Percentiles rank a stretch among this genome's conserved stretches.
Evolutionary conservation across 2,113 vertebrate genomes (phyloP).

Genomic region (Heteronetta atricapilla): DNA sequence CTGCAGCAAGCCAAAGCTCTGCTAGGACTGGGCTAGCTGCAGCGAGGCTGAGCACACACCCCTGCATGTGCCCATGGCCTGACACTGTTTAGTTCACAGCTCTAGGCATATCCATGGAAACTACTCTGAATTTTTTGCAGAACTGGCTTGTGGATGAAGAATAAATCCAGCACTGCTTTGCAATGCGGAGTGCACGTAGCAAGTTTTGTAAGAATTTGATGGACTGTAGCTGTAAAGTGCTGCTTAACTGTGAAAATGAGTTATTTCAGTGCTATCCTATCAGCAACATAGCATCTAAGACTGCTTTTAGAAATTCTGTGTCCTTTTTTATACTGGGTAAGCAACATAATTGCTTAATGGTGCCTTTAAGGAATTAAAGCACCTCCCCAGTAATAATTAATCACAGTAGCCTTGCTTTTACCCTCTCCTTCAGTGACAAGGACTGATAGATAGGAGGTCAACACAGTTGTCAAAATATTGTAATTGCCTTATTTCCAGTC

Average conservation of each 20-base stretch:
- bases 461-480: rapidly evolving
- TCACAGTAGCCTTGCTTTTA: neutral
- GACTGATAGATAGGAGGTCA: neutral
- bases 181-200: neutral
- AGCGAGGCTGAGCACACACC: neutral
- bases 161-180: neutral
- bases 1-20: neutral
- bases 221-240: neutral
- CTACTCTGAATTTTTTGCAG: neutral
- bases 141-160: neutral
- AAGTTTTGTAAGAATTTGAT: neutral
- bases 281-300: neutral
- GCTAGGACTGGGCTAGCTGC: neutral
- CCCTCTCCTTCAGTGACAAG: neutral
- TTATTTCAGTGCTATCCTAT: neutral
- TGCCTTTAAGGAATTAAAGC: neutral
- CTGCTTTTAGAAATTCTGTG: neutral
- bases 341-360: neutral
- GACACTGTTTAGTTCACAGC: neutral
- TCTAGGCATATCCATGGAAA: conserved; percentile 14
- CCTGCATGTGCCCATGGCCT: rapidly evolving
- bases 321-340: neutral
- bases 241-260: conserved; percentile 15
- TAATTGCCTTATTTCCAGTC: neutral
- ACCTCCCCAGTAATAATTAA: neutral